Percentiles rank a stretch among this genome's conserved stretches.
Evolutionary conservation across 1,140 invertebrate genomes (phyloP).

Genomic region (Drosophila chauvacae): DNA sequence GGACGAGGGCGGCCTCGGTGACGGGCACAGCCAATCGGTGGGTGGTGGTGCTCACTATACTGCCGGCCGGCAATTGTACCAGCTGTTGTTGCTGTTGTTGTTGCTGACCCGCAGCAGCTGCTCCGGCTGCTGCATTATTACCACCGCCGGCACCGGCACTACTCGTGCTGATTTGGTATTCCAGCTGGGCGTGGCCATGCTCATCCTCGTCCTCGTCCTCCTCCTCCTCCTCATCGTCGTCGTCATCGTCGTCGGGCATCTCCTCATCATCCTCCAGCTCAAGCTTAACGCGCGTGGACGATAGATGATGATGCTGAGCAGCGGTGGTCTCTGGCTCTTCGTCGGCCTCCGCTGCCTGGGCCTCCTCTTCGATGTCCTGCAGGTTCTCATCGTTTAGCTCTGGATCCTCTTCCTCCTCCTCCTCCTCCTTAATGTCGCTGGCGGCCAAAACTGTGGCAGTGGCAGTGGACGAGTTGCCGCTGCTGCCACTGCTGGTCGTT

Average conservation of each 20-base stretch:
- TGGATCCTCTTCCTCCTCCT: conserved; percentile 79
- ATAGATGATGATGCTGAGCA: conserved; percentile 19
- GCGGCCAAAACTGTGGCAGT: conserved; percentile 37
- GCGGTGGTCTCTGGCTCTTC: conserved; percentile 68
- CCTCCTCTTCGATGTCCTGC: conserved; percentile 81
- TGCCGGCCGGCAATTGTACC: conserved; percentile 74
- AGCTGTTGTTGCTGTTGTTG: conserved; percentile 73
- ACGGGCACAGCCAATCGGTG: conserved; percentile 73
- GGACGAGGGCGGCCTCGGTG: conserved; percentile 73
- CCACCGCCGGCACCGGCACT: background rate
- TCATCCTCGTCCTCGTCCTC: conserved; percentile 56
- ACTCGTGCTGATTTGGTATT: conserved; percentile 49
- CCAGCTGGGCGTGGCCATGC: conserved; percentile 31
- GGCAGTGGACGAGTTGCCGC: background rate
- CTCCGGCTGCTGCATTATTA: background rate
- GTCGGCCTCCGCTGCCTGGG: conserved; percentile 78
- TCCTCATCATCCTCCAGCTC: conserved; percentile 72
- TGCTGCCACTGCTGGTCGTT: conserved; percentile 45
- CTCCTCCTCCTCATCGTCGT: conserved; percentile 54
- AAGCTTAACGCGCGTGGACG: conserved; percentile 66
- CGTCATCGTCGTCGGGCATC: conserved; percentile 60
- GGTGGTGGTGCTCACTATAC: conserved; percentile 78
- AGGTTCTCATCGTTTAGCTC: conserved; percentile 81
- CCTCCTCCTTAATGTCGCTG: conserved; percentile 67
- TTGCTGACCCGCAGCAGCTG: conserved; percentile 43